Evolutionary conservation across 2,797 vertebrate genomes (phyloP).

Genomic region (Ispidina picta): DNA sequence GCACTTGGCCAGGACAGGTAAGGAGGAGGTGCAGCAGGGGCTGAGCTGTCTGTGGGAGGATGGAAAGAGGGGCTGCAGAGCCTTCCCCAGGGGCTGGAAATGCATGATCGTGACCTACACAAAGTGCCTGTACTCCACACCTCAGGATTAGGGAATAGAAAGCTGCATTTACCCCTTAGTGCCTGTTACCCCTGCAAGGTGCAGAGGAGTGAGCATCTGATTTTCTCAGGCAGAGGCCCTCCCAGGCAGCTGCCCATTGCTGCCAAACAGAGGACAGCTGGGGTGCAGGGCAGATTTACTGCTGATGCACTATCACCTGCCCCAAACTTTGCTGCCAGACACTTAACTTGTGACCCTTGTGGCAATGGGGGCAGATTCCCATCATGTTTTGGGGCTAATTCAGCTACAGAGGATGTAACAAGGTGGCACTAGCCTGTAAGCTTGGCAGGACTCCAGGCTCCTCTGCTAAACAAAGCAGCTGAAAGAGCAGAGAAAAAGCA

Average conservation of each 20-base stretch:
- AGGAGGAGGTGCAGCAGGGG: neutral
- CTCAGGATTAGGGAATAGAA: neutral
- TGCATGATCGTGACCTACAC: accelerated
- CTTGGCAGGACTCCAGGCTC: neutral
- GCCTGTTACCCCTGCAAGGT: neutral
- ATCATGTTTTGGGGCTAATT: neutral
- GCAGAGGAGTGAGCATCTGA: neutral
- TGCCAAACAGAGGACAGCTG: neutral
- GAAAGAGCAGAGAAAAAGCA: neutral
- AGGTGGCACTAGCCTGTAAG: too few relatives aligned
- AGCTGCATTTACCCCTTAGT: neutral
- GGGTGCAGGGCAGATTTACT: neutral
- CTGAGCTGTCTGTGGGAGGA: neutral
- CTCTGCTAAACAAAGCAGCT: neutral
- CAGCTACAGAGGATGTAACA: neutral
- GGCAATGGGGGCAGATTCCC: neutral
- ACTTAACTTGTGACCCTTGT: neutral
- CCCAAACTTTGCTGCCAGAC: neutral
- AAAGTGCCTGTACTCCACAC: neutral
- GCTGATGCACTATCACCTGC: neutral
- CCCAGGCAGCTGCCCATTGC: neutral
- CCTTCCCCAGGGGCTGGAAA: neutral
- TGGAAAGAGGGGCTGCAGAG: neutral
- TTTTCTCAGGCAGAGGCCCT: neutral
- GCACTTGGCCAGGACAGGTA: neutral